A percentile compares a stretch with the other conserved stretches of the same genome.
Conservation (phyloP, 2,888 invertebrate species). For the Diarsia dahlii region DNA sequence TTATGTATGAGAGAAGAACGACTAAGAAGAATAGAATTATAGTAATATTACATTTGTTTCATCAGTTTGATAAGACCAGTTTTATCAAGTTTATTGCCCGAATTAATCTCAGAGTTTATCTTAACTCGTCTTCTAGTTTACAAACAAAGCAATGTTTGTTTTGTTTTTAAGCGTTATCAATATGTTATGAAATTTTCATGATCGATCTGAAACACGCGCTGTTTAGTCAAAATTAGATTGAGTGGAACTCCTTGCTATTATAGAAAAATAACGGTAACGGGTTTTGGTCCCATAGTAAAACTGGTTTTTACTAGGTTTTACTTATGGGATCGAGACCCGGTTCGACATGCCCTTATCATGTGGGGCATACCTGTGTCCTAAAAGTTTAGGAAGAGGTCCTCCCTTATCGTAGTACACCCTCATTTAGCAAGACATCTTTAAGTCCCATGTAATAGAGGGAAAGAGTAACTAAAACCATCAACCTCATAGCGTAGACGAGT, state of each 20-base stretch:
- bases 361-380: not conserved
- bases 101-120: slow-evolving; percentile 18
- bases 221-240: slow-evolving; percentile 13
- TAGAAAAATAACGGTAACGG: not conserved
- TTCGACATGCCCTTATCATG: not conserved
- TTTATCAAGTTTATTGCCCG: not conserved
- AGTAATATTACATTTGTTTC: too few relatives aligned
- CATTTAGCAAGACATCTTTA: not conserved
- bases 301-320: too few relatives aligned
- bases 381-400: not conserved
- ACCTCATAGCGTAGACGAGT: not conserved
- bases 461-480: not conserved
- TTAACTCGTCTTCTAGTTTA: not conserved
- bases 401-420: not conserved
- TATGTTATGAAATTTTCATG: slow-evolving; percentile 29
- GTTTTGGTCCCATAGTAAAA: too few relatives aligned
- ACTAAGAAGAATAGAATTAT: too few relatives aligned
- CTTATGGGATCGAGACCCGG: too few relatives aligned
- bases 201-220: slow-evolving; percentile 31
- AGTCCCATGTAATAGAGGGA: not conserved
- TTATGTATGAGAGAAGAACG: too few relatives aligned
- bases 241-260: not conserved
- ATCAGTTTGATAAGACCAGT: not conserved
- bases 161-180: slow-evolving; percentile 14
- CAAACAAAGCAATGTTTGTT: slow-evolving; percentile 27